These are phyloP conservation scores for Ferrisia virgata DNA, from an alignment of 2,888 invertebrate genomes.

Conservation along the genomic window DNA sequence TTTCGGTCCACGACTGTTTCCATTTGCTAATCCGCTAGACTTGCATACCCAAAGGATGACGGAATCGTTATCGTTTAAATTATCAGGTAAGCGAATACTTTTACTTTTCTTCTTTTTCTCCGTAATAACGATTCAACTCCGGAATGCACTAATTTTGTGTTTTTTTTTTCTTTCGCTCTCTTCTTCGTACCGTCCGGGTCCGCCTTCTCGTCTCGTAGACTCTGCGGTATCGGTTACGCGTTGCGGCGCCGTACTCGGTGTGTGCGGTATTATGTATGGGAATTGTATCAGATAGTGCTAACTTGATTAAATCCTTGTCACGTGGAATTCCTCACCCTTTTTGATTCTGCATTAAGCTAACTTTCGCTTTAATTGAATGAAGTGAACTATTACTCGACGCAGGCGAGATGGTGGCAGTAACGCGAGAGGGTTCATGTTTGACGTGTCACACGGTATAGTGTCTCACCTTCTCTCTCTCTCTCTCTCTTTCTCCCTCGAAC, in stretches of 20 bases:
- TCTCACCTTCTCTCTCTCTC: background rate
- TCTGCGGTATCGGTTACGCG: constrained; percentile 39
- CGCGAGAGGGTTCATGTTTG: constrained; percentile 38
- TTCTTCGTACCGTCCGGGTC: background rate
- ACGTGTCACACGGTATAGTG: constrained; percentile 37
- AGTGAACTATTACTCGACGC: constrained; percentile 30
- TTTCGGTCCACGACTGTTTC: constrained; percentile 76
- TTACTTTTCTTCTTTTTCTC: background rate
- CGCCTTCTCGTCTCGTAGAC: too few relatives aligned
- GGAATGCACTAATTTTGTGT: too few relatives aligned
- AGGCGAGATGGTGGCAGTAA: background rate
- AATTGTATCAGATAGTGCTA: background rate
- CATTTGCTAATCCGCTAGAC: constrained; percentile 65
- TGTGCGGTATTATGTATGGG: constrained; percentile 35
- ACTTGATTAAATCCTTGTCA: constrained; percentile 42
- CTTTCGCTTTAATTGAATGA: constrained; percentile 42
- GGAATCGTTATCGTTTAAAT: constrained; percentile 72
- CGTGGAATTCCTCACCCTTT: constrained; percentile 22
- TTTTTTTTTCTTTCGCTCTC: too few relatives aligned
- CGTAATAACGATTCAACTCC: too few relatives aligned
- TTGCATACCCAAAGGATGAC: constrained; percentile 50
- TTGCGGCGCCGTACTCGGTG: constrained; percentile 25
- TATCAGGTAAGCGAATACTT: constrained; percentile 66
- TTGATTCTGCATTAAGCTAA: constrained; percentile 33
- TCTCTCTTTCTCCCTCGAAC: background rate